Percentiles rank a stretch among this genome's conserved stretches.
These are phyloP conservation scores for Phataginus tetradactyla DNA, from an alignment of 2,797 vertebrate genomes.

Conservation along the genomic window DNA sequence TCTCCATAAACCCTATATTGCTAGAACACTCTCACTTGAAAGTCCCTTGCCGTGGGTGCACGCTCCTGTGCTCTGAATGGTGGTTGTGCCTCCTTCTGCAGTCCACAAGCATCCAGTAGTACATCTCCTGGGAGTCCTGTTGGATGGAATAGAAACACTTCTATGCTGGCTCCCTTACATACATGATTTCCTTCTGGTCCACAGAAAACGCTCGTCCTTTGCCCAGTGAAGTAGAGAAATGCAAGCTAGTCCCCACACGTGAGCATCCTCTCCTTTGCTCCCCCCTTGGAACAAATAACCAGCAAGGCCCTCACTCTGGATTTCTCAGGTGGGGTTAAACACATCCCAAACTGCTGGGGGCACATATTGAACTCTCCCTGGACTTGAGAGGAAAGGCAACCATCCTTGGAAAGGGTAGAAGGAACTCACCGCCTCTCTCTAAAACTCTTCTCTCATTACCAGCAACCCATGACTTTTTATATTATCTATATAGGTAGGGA, in stretches of 20 bases:
- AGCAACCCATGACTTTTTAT: not conserved
- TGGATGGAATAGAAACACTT: not conserved
- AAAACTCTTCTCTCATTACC: not conserved
- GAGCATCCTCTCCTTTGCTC: not conserved
- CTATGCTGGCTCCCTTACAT: not conserved
- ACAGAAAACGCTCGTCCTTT: not conserved
- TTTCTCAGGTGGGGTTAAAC: not conserved
- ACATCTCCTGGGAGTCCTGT: not conserved
- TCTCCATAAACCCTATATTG: not conserved
- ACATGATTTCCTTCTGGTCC: not conserved
- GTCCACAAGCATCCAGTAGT: not conserved
- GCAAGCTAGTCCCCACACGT: not conserved
- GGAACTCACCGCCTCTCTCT: not conserved
- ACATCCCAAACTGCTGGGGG: not conserved
- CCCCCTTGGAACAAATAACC: not conserved
- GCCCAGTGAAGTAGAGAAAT: not conserved
- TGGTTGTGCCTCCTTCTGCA: not conserved
- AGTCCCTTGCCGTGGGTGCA: not conserved
- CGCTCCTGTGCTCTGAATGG: not conserved
- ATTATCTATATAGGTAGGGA: not conserved
- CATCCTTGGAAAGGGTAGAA: not conserved
- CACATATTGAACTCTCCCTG: not conserved
- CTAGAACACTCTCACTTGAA: not conserved
- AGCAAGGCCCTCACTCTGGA: not conserved
- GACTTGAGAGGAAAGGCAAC: too few species aligned